phyloP scores from a whole-genome alignment of 37 sponge, comb jelly and placozoan species.

The Petrosia ficiformis region DNA sequence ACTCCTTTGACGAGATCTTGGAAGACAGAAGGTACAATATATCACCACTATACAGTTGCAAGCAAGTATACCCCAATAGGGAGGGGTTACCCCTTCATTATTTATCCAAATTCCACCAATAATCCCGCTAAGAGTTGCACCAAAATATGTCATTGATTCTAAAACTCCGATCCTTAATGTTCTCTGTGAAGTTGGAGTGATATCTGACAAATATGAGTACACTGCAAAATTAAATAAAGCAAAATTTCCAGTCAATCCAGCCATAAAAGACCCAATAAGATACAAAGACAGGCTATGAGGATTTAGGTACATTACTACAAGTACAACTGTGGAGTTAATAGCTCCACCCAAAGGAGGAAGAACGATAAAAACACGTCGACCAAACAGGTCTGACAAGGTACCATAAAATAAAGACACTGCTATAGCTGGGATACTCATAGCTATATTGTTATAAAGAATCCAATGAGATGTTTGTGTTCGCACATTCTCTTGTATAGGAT shows the following conservation, averaged over 20 bases:
- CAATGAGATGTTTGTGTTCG: slow-evolving; percentile 64
- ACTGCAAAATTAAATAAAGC: slow-evolving; percentile 58
- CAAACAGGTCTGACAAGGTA: slow-evolving; percentile 55
- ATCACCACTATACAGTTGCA: slow-evolving; percentile 22
- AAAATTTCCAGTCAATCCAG: slow-evolving; percentile 60
- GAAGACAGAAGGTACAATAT: slow-evolving; percentile 44
- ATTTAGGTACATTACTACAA: slow-evolving; percentile 26
- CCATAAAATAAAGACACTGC: slow-evolving; percentile 57
- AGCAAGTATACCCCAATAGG: slow-evolving; percentile 44
- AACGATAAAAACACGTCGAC: slow-evolving; percentile 62
- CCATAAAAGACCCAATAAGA: slow-evolving; percentile 30
- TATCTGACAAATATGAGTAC: slow-evolving; percentile 72
- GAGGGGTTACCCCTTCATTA: slow-evolving; percentile 28
- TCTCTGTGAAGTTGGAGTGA: slow-evolving; percentile 30
- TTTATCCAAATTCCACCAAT: slow-evolving; percentile 66
- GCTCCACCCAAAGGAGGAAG: slow-evolving; percentile 54
- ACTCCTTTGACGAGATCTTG: neutral
- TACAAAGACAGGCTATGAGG: slow-evolving; percentile 12
- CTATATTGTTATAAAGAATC: slow-evolving; percentile 72
- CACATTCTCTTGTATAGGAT: slow-evolving; percentile 29
- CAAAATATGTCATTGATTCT: slow-evolving; percentile 82
- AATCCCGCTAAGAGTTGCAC: slow-evolving; percentile 52
- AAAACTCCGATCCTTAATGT: slow-evolving; percentile 67
- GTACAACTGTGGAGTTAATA: slow-evolving; percentile 37
- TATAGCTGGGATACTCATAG: slow-evolving; percentile 52